These are phyloP conservation scores for Himalopsyche japonica DNA, from an alignment of 2,888 invertebrate genomes.

Conservation along the genomic window DNA sequence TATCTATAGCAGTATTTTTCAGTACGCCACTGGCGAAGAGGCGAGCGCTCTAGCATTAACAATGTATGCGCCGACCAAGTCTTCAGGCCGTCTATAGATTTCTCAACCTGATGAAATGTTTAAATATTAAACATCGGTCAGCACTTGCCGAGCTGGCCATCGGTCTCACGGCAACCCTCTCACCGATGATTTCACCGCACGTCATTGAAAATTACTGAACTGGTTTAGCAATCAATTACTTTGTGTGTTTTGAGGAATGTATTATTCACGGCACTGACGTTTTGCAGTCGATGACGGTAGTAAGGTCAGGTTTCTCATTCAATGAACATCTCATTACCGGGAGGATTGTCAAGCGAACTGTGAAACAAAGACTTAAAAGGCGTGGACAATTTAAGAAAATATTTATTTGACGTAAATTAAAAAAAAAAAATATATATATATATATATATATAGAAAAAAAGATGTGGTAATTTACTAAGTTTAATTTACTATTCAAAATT, in stretches of 20 bases:
- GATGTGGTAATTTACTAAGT: no score
- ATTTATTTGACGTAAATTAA: no score
- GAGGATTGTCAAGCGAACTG: no score
- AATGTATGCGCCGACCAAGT: conserved; percentile 1
- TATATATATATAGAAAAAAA: no score
- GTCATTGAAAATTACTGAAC: neutral
- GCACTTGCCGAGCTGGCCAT: neutral
- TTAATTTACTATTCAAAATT: no score
- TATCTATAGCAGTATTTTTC: neutral
- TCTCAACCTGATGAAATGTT: conserved; percentile 28
- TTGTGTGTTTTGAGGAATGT: neutral
- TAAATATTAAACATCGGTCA: conserved; percentile 22
- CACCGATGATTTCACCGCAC: neutral
- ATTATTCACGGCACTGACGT: neutral
- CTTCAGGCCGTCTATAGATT: conserved; percentile 18
- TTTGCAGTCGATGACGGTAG: no score
- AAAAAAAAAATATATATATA: no score
- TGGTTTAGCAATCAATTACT: neutral
- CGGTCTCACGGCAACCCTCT: neutral
- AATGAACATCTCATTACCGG: no score
- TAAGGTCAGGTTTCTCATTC: no score
- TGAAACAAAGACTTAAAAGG: no score
- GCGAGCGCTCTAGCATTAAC: neutral
- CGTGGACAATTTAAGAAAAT: no score
- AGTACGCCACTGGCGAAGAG: neutral